Evolutionary conservation across 1,140 invertebrate genomes (phyloP), one percentile per base, ranked within the genome.

Genomic region (Drosophila melanica): DNA sequence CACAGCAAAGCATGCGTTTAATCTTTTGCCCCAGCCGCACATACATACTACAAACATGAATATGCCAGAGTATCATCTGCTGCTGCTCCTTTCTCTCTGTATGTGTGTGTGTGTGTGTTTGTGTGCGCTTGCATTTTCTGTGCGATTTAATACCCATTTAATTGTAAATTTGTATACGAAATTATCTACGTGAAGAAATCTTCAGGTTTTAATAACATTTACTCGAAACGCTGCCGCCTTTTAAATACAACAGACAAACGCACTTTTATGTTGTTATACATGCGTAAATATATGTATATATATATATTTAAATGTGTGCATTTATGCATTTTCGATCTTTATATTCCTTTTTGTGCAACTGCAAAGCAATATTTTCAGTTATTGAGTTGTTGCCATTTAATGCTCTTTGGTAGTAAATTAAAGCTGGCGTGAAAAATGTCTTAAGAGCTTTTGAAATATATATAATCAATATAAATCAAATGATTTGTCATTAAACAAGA

Each of bases 111-210:
- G 23, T 27, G 11, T 50, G 23, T 33, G 16, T 20, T 8, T n/a
- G 20, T 20, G 14, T 12, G 42, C 23, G 27, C 48, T 20, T 74
- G 71, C 71, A 87, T 79, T 86, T 86, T 87, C 82, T 89, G 84
- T 79, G 62, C 84, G 76, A 82, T 87, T 87, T 87, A 87, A 87
- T 89, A 77, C 82, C 72, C 76, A 87, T 87, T 89, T 87, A 77
- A 82, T 89, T 87, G 84, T 79, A 87, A 87, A 87, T 87, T 82
- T 87, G 68, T 62, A 79, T 89, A 62, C 65, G 68, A 68, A 87
- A 82, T 86, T 82, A 86, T 86, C 82, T 86, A 87, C 84, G 84
- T 86, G 79, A 86, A 87, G 82, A 89, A 89, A 89, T 89, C 82
- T 86, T 89, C 72, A 64, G 82, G 57, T 79, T 87, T 87, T 82